Conservation (phyloP, 2,888 invertebrate species). For the Yponomeuta plumbellus region DNA sequence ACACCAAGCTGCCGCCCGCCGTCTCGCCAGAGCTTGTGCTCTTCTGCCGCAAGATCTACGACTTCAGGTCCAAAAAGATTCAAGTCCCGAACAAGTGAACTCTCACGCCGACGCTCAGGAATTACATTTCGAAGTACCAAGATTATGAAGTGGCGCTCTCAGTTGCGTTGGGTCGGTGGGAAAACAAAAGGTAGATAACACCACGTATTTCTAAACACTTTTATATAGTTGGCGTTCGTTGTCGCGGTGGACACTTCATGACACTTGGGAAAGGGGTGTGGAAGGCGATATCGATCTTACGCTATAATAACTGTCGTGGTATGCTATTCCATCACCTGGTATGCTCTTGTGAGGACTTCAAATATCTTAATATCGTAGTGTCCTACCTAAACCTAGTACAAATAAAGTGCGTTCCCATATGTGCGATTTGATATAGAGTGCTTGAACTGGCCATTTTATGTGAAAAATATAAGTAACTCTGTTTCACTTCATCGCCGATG, state of each 20-base stretch:
- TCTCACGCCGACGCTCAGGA: conserved; percentile 3
- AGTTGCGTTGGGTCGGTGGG: conserved; percentile 1
- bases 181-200: conserved; percentile 16
- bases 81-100: conserved; percentile 66
- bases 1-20: conserved; percentile 79
- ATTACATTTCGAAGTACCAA: conserved; percentile 3
- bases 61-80: conserved; percentile 91
- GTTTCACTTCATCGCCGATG: conserved; percentile 41
- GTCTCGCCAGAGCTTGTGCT: conserved; percentile 90
- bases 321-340: conserved; percentile 22
- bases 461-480: conserved; percentile 26
- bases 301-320: background rate
- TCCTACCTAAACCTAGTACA: conserved; percentile 47
- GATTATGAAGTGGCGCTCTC: conserved; percentile 1
- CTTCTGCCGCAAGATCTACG: conserved; percentile 95
- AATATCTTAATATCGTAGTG: conserved; percentile 17
- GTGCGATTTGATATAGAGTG: conserved; percentile 43
- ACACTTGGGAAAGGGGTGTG: conserved; percentile 1
- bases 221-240: background rate
- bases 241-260: conserved; percentile 9
- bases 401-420: conserved; percentile 49
- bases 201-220: conserved; percentile 17
- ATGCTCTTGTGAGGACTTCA: conserved; percentile 14
- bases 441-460: conserved; percentile 50
- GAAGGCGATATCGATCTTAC: background rate